Evolutionary conservation across 37 sponge, comb jelly and placozoan species (phyloP).

Genomic region (Eunapius fragilis): DNA sequence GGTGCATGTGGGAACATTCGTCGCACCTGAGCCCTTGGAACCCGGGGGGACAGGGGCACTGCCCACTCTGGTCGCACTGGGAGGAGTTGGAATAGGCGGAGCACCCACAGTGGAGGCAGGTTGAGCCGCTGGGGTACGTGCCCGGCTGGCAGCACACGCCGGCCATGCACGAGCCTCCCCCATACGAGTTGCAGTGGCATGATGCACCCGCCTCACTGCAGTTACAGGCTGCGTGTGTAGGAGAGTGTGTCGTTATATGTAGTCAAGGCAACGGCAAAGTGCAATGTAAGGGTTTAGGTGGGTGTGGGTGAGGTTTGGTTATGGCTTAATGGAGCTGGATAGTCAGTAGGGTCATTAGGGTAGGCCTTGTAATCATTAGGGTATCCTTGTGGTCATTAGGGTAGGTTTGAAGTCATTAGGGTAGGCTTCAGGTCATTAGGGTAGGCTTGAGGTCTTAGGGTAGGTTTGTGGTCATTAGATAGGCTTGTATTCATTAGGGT

Average conservation of each 20-base stretch:
- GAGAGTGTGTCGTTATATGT: background rate
- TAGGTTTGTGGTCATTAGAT: too few species aligned
- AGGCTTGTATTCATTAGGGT: too few species aligned
- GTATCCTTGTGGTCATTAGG: too few species aligned
- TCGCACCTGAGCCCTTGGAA: slow-evolving; percentile 47
- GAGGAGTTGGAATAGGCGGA: slow-evolving; percentile 42
- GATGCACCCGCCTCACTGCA: slow-evolving; percentile 49
- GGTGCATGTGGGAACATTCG: slow-evolving; percentile 29
- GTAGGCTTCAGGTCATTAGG: too few species aligned
- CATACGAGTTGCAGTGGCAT: slow-evolving; percentile 73
- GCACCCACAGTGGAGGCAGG: slow-evolving; percentile 65
- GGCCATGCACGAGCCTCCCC: slow-evolving; percentile 6
- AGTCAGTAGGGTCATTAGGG: too few species aligned
- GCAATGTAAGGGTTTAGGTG: too few species aligned
- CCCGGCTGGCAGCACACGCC: slow-evolving; percentile 65
- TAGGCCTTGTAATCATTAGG: too few species aligned
- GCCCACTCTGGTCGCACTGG: slow-evolving; percentile 51
- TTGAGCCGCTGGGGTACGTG: slow-evolving; percentile 36
- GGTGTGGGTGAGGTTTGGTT: too few species aligned
- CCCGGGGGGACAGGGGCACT: slow-evolving; percentile 61
- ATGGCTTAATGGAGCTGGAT: too few species aligned
- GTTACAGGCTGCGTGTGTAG: slow-evolving; percentile 7
- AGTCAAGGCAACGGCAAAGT: too few species aligned
- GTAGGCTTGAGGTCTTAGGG: too few species aligned
- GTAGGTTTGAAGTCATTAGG: too few species aligned